Conservation (phyloP, 2,113 vertebrate genomes). For the Bucco capensis region DNA sequence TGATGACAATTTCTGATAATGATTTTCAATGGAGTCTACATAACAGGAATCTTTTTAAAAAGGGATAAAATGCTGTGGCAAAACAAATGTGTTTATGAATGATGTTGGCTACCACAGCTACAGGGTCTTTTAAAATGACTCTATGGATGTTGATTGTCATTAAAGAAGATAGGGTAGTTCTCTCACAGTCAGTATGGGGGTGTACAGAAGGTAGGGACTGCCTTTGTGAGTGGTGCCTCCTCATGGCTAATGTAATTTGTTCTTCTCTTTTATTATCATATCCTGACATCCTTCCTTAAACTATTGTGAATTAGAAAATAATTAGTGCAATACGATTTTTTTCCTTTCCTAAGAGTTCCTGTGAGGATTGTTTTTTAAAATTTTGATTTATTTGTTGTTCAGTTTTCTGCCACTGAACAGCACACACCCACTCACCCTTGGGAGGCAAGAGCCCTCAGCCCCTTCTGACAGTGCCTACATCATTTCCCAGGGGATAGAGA, state of each 20-base stretch:
- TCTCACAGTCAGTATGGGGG: not conserved
- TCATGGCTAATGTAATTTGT: not conserved
- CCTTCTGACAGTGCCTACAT: not conserved
- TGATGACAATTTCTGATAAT: not conserved
- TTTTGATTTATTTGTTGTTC: not conserved
- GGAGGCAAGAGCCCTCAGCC: not conserved
- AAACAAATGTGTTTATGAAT: not conserved
- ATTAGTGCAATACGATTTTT: not conserved
- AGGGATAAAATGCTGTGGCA: not conserved
- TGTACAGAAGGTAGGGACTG: not conserved
- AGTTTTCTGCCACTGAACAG: not conserved
- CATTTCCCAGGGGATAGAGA: not conserved
- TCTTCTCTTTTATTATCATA: not conserved
- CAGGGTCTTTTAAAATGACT: not conserved
- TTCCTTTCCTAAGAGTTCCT: not conserved
- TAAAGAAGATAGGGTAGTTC: not conserved
- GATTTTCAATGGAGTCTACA: not conserved
- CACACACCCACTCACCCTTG: not conserved
- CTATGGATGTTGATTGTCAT: not conserved
- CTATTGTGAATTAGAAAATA: not conserved
- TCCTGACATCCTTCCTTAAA: not conserved
- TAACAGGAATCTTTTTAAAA: not conserved
- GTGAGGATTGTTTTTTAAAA: constrained; percentile 8
- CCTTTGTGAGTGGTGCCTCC: not conserved
- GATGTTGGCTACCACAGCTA: not conserved